Evolutionary conservation across 2,113 vertebrate genomes (phyloP), one percentile per base, ranked within the genome.

Genomic region (Podilymbus podiceps): DNA sequence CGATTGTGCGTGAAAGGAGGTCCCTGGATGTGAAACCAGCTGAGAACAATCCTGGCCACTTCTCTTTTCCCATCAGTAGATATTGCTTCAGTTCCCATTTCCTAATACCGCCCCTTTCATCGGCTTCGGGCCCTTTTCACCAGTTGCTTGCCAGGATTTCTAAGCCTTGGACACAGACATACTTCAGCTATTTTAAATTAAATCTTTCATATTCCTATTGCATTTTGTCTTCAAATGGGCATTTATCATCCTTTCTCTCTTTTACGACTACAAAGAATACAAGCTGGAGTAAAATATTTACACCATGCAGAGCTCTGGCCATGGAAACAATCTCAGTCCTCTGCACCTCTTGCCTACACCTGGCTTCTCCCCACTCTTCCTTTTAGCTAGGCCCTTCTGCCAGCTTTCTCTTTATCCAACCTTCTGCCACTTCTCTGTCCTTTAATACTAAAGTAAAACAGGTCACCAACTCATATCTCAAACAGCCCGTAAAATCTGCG

Each of bases 61-160:
- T 97, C 96, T 58, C 84, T 87, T 97, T 97, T 97, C 96, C 91
- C 92, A 89, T 30, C 86, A 91, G 62, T 4, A 75, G 77, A 28
- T 38, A 1, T 40, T 85, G 74, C 96, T 82, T 93, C 86, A 89
- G 92, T 96, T 97, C 95, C 91, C 35, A 2, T 97, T 97, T 92
- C 83, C 86, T 42, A 9, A 15, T 2, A 28, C 6, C 46, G 67
- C 52, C 42, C 28, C 63, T 53, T 21, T 33, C 55, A 24, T 5
- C 0, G 0, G 40, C 78, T 73, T 56, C 40, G 7, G 58, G 49
- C 20, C 49, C 53, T 75, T 59, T 24, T 59, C 24, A 35, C 47
- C 23, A 30, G 15, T 1, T 73, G 38, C 46, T 71, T 40, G 46
- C 59, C 60, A 50, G 89, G 79, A 55, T 73, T 88, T 56, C 53